Base-by-base conservation (phyloP, 92 coral and sea anemone species). In the Parazoanthus swiftii region DNA sequence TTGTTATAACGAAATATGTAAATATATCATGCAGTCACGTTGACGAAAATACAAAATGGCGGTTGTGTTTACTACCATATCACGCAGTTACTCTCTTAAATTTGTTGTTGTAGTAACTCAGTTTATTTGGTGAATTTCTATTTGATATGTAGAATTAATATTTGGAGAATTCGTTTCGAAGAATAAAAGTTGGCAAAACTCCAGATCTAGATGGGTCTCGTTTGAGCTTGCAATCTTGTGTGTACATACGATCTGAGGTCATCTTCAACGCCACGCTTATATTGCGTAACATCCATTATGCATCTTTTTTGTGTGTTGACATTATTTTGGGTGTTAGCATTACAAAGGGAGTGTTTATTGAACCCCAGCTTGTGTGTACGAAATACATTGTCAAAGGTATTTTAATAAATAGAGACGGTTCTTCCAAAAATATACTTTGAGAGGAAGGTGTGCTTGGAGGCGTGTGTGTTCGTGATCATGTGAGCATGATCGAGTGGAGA, bases 41-140 rank as follows among this genome's bases (percentile, higher is more conserved):
- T 63, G 70, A 63, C 70, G 70, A 63, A 58, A 63, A 63, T 63
- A 21, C 70, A 63, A 63, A 63, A 63, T 63, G 70, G 70, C 70
- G 58, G 58, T 38, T 54, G 81, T 54, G 59, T 54, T 54, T 54
- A 54, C 59, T 3, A 48, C 51, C 51, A 48, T 48, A 44, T 48
- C 11, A 48, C 51, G 51, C 51, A 10, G 51, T 8, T 8, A 48
- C 8, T 8, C 1, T 10, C 11, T 48, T 7, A 48, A 48, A 48
- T 10, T 48, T 48, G 8, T 5, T 48, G 51, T 10, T 48, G 46
- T 26, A 77, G 81, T 35, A 3, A 23, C 81, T 77, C 44, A 21
- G 51, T 48, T 43, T 20, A 35, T 77, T 43, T 43, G n/a, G 81
- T 77, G 44, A 23, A 39, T n/a, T 58, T 58, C 9, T 2, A 14